Base-by-base conservation (phyloP, 2,797 vertebrate species). In the Rhabdophis nuchalis region DNA sequence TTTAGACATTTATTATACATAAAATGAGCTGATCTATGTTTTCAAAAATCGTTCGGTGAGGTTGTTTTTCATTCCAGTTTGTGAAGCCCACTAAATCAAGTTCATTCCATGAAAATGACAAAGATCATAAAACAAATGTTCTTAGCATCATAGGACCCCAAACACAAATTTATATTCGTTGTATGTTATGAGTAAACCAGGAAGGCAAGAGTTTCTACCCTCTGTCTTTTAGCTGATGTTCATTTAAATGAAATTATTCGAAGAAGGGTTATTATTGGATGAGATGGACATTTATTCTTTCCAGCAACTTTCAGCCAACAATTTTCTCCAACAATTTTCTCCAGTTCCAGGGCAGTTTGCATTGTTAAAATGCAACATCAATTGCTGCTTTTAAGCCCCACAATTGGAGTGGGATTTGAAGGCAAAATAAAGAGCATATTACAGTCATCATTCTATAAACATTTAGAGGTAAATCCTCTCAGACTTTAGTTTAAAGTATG, bases 1-100 rank as follows among this genome's bases (percentile, higher is more conserved):
- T 96, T 95, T 94, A 96, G 92, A 61, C 77, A 93, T 95, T 94
- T 54, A 85, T 90, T 1, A 2, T 93, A 92, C 90, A 93, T 95
- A 88, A 95, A 94, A 85, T 54, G 60, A 86, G 57, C 92, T 96
- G 94, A 95, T 94, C 68, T 61, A 58, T 90, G 52, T 94, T 96
- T 82, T 96, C 95, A 90, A 91, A 93, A 95, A 91, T 91, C 92
- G 57, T 93, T 57, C 14, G 68, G 32, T 61, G 91, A 92, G 56
- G 92, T 9, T 91, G 86, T 95, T 96, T 96, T 94, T 96, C 91
- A 95, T 94, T 94, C 92, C 90, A 93, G 46, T 23, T 94, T 95
- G 93, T 94, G 94, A 91, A 94, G 92, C 25, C 90, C 93, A 52
- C 95, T 92, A 96, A 96, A 97, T 97, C 95, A 97, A 93, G 4